A percentile compares a stretch with the other conserved stretches of the same genome.
Evolutionary conservation across 2,888 invertebrate species (phyloP).

Genomic region (Microplitis manilae): DNA sequence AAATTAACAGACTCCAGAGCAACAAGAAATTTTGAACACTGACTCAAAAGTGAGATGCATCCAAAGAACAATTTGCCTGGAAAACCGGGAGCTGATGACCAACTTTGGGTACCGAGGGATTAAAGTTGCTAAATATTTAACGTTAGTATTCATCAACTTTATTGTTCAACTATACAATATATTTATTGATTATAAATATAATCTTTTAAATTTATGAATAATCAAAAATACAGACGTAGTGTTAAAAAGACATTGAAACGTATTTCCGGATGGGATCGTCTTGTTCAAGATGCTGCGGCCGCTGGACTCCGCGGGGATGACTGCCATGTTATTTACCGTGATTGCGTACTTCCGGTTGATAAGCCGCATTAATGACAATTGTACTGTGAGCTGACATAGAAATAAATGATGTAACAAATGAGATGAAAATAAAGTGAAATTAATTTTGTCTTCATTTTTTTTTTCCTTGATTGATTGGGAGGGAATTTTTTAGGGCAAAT

Average conservation of each 20-base stretch:
- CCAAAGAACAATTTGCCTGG: slow-evolving; percentile 64
- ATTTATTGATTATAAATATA: not conserved
- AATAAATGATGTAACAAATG: slow-evolving; percentile 18
- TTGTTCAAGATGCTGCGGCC: slow-evolving; percentile 65
- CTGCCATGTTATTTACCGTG: slow-evolving; percentile 65
- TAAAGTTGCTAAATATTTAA: slow-evolving; percentile 63
- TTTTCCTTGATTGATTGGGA: not conserved
- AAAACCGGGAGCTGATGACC: slow-evolving; percentile 61
- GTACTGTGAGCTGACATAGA: slow-evolving; percentile 8
- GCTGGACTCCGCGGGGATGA: slow-evolving; percentile 65
- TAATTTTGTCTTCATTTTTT: not conserved
- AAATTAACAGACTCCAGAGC: slow-evolving; percentile 60
- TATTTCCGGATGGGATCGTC: slow-evolving; percentile 64
- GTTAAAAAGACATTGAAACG: slow-evolving; percentile 58
- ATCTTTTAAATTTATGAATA: not conserved
- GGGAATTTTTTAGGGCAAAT: not conserved
- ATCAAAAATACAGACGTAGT: slow-evolving; percentile 50
- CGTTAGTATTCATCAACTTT: slow-evolving; percentile 57
- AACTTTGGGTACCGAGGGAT: slow-evolving; percentile 62
- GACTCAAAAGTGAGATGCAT: slow-evolving; percentile 66
- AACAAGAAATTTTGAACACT: slow-evolving; percentile 60
- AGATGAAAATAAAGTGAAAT: slow-evolving; percentile 18
- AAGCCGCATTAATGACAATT: slow-evolving; percentile 14
- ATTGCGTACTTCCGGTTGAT: slow-evolving; percentile 53
- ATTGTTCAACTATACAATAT: not conserved